Evolutionary conservation across 2,888 invertebrate genomes (phyloP).

Genomic region (Drosophila lacicola): DNA sequence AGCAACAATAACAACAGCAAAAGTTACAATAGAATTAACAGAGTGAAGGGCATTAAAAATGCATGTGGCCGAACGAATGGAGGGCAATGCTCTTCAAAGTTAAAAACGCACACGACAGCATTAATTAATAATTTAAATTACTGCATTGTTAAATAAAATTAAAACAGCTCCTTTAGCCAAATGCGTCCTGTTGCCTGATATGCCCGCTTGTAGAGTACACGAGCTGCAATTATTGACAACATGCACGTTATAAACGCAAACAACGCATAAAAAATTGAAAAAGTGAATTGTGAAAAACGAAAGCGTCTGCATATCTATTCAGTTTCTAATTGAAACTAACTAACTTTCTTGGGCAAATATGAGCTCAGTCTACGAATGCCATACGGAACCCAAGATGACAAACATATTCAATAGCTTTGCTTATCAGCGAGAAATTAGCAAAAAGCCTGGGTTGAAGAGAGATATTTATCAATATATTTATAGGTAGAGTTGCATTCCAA

Average conservation of each 20-base stretch:
- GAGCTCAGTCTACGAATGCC: too few species aligned
- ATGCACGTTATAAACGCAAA: constrained; percentile 16
- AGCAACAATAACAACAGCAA: constrained; percentile 16
- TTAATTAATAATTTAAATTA: constrained; percentile 45
- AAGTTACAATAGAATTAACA: constrained; percentile 2
- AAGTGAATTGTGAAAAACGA: constrained; percentile 29
- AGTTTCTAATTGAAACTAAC: neutral
- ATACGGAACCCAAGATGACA: too few species aligned
- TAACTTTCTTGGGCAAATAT: neutral
- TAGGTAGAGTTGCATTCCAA: too few species aligned
- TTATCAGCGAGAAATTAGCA: too few species aligned
- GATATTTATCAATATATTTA: too few species aligned
- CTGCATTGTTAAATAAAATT: constrained; percentile 1
- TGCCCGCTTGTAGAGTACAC: constrained; percentile 2
- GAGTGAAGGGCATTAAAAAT: constrained; percentile 60
- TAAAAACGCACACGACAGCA: constrained; percentile 38
- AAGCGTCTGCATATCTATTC: constrained; percentile 7
- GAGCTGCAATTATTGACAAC: constrained; percentile 23
- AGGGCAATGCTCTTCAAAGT: constrained; percentile 43
- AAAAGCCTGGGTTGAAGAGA: too few species aligned
- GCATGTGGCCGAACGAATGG: constrained; percentile 53
- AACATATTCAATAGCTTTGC: too few species aligned
- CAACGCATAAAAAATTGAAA: constrained; percentile 7
- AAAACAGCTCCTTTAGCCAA: constrained; percentile 1
- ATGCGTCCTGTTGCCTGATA: neutral